A percentile compares a stretch with the other conserved stretches of the same genome.
These are phyloP conservation scores for Pseudococcus jackbeardsleyi DNA, from an alignment of 2,888 invertebrate genomes.

Conservation along the genomic window DNA sequence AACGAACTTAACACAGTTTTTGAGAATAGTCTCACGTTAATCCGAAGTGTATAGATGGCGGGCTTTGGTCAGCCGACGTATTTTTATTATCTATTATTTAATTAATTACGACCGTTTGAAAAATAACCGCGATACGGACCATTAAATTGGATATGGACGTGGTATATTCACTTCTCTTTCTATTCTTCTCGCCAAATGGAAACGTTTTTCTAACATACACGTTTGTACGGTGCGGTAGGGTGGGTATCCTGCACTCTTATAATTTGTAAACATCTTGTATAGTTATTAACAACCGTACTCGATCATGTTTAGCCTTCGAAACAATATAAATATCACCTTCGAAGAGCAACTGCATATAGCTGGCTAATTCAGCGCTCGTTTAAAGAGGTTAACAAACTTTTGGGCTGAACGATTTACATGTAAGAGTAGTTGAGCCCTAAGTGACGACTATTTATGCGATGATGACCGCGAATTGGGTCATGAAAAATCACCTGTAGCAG, in stretches of 20 bases:
- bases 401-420: neutral
- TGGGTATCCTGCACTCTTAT: neutral
- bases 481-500: conserved; percentile 20
- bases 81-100: conserved; percentile 45
- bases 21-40: conserved; percentile 45
- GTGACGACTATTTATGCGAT: neutral
- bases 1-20: conserved; percentile 1
- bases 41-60: neutral
- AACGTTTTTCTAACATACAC: neutral
- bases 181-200: neutral
- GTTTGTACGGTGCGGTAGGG: neutral
- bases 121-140: conserved; percentile 6
- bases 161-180: neutral
- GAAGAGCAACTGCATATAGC: neutral
- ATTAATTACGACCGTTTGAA: conserved; percentile 31
- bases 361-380: neutral
- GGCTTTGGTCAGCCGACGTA: neutral
- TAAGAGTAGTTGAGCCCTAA: neutral
- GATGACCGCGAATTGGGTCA: conserved; percentile 23
- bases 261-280: conserved; percentile 48
- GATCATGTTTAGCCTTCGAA: conserved; percentile 53
- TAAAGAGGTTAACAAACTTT: conserved; percentile 43
- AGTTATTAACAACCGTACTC: conserved; percentile 33
- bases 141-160: conserved; percentile 5
- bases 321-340: conserved; percentile 55